phyloP scores from a whole-genome alignment of 2,888 invertebrate genomes.

The Entomobrya proxima region DNA sequence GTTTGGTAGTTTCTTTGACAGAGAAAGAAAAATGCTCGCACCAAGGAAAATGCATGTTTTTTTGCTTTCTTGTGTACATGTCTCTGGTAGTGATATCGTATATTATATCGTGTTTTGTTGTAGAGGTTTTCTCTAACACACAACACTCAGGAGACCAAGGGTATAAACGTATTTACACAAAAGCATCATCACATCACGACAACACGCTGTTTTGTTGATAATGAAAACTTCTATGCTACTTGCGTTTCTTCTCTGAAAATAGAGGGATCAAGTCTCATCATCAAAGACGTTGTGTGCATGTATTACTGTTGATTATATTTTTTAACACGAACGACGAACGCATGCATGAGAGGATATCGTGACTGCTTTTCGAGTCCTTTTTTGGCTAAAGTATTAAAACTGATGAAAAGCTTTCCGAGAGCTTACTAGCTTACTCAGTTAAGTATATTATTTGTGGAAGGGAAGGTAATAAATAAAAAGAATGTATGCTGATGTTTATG shows the following conservation, averaged over 20 bases:
- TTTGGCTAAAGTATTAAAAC: not conserved
- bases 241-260: not conserved
- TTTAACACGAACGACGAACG: slow-evolving; percentile 6
- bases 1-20: not conserved
- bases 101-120: not conserved
- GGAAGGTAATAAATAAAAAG: not conserved
- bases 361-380: not conserved
- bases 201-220: slow-evolving; percentile 22
- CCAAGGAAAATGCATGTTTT: not conserved
- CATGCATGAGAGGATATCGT: slow-evolving; percentile 5
- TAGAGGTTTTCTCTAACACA: not conserved
- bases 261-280: not conserved
- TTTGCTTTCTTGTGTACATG: not conserved
- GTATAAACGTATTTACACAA: slow-evolving; percentile 26
- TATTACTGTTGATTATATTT: not conserved
- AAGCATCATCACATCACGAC: slow-evolving; percentile 21
- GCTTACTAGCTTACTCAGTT: not conserved
- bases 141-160: not conserved
- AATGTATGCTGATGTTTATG: not conserved
- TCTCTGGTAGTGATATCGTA: no score
- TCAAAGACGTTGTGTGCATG: not conserved
- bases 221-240: not conserved
- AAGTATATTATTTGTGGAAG: not conserved
- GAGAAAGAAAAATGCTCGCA: not conserved
- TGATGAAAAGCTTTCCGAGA: not conserved